These are phyloP conservation scores for Pseudochirops cupreus DNA, from an alignment of 2,797 vertebrate species.

Conservation along the genomic window DNA sequence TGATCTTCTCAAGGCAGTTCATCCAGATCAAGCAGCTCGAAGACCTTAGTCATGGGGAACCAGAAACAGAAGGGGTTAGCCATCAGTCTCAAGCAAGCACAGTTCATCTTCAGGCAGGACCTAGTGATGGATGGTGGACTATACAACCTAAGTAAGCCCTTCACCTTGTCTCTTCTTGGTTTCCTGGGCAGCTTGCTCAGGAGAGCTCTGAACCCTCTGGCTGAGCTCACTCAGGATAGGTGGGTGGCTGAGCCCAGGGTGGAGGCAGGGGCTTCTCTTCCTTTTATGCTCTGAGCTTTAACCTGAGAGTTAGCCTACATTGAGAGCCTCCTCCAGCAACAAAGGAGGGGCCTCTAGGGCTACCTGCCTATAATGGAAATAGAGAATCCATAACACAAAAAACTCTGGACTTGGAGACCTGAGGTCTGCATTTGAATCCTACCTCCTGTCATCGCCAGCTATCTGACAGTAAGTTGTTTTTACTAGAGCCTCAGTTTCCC, in stretches of 20 bases:
- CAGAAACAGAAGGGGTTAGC: constrained; percentile 86
- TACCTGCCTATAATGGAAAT: neutral
- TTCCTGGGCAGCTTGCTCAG: neutral
- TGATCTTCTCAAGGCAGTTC: neutral
- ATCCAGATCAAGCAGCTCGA: neutral
- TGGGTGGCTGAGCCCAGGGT: neutral
- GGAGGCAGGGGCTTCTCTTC: neutral
- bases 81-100: constrained; percentile 87
- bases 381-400: neutral
- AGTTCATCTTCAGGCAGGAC: constrained; percentile 87
- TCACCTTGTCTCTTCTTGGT: neutral
- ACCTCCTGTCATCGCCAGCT: neutral
- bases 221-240: neutral
- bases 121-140: constrained; percentile 79
- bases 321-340: neutral
- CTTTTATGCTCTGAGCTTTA: neutral
- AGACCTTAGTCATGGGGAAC: constrained; percentile 24
- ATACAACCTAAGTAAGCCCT: constrained; percentile 85
- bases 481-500: neutral
- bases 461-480: neutral
- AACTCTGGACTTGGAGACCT: neutral
- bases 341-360: neutral
- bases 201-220: neutral
- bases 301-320: neutral
- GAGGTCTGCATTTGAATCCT: neutral